A percentile compares a stretch with the other conserved stretches of the same genome.
Conservation (phyloP, 1,140 invertebrate genomes). For the Alviniconcha marisindica region DNA sequence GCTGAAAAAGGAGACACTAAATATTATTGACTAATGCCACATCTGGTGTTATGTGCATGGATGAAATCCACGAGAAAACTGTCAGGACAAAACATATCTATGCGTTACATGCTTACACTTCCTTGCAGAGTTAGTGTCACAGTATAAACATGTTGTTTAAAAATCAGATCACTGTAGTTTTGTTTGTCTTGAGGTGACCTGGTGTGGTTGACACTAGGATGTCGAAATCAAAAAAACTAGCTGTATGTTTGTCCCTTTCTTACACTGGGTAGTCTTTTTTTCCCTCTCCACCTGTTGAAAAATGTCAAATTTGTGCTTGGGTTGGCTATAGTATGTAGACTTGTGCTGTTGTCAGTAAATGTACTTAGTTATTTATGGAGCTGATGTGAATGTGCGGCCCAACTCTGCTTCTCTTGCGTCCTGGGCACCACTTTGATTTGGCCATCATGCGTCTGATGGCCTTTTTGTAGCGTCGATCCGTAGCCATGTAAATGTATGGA, state of each 20-base stretch:
- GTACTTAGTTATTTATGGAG: neutral
- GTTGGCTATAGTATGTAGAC: no score
- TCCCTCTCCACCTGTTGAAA: neutral
- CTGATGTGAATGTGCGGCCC: conserved; percentile 5
- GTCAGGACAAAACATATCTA: no score
- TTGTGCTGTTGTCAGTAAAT: no score
- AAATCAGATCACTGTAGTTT: no score
- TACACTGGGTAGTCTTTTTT: neutral
- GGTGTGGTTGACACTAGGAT: neutral
- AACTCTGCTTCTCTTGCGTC: conserved; percentile 7
- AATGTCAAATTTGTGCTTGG: neutral
- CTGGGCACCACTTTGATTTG: conserved; percentile 32
- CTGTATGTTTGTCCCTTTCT: neutral
- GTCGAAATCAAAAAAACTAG: neutral
- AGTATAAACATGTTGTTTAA: no score
- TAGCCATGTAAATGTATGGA: conserved; percentile 59
- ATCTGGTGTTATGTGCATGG: neutral
- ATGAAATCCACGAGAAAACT: no score
- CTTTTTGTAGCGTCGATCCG: conserved; percentile 51
- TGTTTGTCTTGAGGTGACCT: neutral
- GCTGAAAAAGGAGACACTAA: no score
- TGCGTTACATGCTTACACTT: no score
- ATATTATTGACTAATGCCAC: no score
- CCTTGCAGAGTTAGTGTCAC: no score
- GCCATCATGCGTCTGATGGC: conserved; percentile 28